These are phyloP conservation scores for Schizotus pectinicornis DNA, from an alignment of 2,888 invertebrate species.

Conservation along the genomic window DNA sequence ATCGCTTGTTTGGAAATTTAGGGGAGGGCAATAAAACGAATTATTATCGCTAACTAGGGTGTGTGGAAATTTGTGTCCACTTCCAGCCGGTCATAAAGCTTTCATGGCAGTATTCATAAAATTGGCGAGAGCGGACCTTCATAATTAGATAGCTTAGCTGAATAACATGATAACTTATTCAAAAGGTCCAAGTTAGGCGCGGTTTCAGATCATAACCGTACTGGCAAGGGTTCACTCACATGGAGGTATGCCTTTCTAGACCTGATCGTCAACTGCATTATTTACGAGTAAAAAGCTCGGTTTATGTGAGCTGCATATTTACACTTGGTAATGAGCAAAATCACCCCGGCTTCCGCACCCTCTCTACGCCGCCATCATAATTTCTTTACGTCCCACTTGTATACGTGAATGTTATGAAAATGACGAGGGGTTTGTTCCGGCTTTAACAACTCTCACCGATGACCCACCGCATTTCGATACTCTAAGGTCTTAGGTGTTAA, in stretches of 20 bases:
- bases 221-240: slow-evolving; percentile 23
- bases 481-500: no score
- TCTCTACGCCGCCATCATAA: slow-evolving; percentile 2
- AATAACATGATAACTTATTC: slow-evolving; percentile 15
- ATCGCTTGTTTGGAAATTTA: no score
- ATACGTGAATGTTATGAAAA: no score
- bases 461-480: no score
- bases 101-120: neutral
- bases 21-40: no score
- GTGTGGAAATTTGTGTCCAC: no score
- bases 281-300: slow-evolving; percentile 33
- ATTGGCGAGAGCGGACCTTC: neutral
- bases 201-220: slow-evolving; percentile 15
- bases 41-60: no score
- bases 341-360: slow-evolving; percentile 11
- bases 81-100: no score
- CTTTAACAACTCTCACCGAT: no score
- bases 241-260: slow-evolving; percentile 37
- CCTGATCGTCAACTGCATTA: slow-evolving; percentile 37
- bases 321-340: slow-evolving; percentile 28
- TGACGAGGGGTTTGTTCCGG: no score
- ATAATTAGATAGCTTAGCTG: slow-evolving; percentile 10
- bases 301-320: slow-evolving; percentile 34
- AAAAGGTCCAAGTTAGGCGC: slow-evolving; percentile 6
- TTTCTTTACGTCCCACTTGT: no score